phyloP scores from a whole-genome alignment of 2,113 vertebrate genomes.

The Pterocles gutturalis region DNA sequence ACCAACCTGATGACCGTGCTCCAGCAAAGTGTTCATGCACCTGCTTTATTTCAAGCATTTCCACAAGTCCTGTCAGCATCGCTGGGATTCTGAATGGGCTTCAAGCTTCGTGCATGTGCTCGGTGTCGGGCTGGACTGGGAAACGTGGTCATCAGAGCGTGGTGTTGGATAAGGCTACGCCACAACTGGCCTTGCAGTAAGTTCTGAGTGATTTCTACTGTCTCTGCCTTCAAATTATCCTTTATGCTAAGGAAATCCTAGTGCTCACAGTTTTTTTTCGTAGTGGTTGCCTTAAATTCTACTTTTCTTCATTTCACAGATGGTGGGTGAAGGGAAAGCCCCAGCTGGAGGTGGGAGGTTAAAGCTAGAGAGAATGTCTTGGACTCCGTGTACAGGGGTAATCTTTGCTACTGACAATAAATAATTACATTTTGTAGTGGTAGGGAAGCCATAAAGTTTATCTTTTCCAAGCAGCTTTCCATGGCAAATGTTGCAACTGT shows the following conservation, averaged over 20 bases:
- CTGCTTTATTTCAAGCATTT: not conserved
- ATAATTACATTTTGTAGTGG: not conserved
- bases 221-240: not conserved
- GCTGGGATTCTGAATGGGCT: not conserved
- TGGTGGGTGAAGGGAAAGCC: not conserved
- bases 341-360: not conserved
- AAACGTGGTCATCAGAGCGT: fast-evolving
- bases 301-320: not conserved
- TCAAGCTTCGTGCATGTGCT: not conserved
- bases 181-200: not conserved
- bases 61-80: not conserved
- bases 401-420: conserved; percentile 14
- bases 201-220: not conserved
- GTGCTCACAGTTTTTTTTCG: not conserved
- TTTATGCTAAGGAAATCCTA: fast-evolving
- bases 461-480: conserved; percentile 7
- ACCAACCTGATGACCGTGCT: not conserved
- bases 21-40: not conserved
- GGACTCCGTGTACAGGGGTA: not conserved
- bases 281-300: not conserved
- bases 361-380: not conserved
- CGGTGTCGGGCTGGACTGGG: not conserved
- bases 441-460: not conserved
- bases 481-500: conserved; percentile 43
- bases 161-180: not conserved